Conservation (phyloP, 2,113 vertebrate genomes). For the Pedetes capensis region DNA sequence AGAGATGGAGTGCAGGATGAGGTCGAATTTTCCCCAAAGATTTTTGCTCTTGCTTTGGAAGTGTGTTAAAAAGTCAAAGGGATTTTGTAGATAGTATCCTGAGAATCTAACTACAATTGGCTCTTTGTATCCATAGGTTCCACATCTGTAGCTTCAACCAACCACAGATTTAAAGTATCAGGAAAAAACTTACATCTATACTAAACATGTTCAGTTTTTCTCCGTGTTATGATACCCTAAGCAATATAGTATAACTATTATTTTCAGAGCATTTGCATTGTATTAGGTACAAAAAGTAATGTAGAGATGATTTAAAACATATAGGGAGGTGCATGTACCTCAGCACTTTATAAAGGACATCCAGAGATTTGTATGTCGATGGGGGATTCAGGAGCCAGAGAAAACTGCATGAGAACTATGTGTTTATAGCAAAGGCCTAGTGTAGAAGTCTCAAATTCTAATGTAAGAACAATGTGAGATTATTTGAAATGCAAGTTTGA, state of each 20-base stretch:
- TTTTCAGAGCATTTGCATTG: neutral
- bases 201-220: neutral
- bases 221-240: neutral
- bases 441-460: constrained; percentile 22
- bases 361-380: neutral
- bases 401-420: neutral
- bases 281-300: neutral
- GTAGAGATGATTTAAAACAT: neutral
- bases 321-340: neutral
- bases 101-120: neutral
- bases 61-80: neutral
- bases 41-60: neutral
- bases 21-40: neutral
- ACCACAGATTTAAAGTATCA: neutral
- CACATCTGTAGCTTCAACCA: neutral
- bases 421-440: neutral
- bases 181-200: neutral
- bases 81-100: neutral
- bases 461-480: neutral
- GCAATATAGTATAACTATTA: neutral
- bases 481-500: neutral
- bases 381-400: neutral
- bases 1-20: neutral
- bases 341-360: neutral
- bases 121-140: too few relatives aligned